Evolutionary conservation across 1,140 invertebrate species (phyloP), one percentile per base, ranked within the genome.

Genomic region (Papilio aristodemus): DNA sequence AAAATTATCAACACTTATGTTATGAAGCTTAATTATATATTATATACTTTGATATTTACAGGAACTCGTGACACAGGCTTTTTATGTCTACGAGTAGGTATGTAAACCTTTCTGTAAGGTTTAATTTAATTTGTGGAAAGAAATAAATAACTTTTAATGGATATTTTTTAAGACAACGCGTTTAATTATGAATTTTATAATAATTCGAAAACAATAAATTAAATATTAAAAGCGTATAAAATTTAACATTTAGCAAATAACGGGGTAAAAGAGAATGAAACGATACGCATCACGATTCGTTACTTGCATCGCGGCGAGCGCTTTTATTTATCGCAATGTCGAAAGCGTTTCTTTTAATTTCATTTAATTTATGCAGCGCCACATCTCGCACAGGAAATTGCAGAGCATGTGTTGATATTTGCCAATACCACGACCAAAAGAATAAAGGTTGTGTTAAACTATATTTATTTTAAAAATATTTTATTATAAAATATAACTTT

Each of bases 331-430:
- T 60, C 58, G 37, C 58, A 36, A 9, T 60, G 36, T 36, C 32
- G 32, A 60, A 38, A 60, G 58, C 58, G 58, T n/a, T 60, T 60
- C 58, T 60, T 60, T 60, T 60, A 60, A 60, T 60, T 60, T 60
- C 9, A 17, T 14, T 60, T 60, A 60, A 60, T 60, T 60, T 60
- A 60, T 60, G 32, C 58, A 60, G 36, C 36, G 46, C 46, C 37
- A 17, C 32, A 17, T 60, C 36, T 19, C 58, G 58, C 32, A 60
- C 37, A 60, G 58, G 36, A 60, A 60, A 60, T 38, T 38, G 32
- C 11, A 60, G 7, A 22, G 36, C 58, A 38, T 60, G 36, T 60
- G 58, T 60, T 60, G 58, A 38, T 60, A n/a, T 38, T 60, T 38
- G 14, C 58, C 36, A 38, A 60, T 36, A 60, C 37, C 36, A 11